Conservation (phyloP, 2,797 vertebrate genomes). For the Rhabdophis nuchalis region DNA sequence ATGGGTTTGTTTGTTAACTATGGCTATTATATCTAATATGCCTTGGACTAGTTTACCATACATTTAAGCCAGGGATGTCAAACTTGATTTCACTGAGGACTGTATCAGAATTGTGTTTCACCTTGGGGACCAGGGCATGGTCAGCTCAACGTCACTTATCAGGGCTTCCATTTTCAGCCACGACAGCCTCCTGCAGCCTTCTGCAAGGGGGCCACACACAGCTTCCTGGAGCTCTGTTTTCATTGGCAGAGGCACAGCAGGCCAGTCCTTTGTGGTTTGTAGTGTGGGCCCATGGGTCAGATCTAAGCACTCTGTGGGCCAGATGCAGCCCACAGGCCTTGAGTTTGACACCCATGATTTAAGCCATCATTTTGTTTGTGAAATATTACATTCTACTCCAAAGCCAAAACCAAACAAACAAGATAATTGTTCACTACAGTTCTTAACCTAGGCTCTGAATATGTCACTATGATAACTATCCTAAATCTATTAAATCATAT, state of each 20-base stretch:
- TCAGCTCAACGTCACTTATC: too few relatives aligned
- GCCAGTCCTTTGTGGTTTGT: too few relatives aligned
- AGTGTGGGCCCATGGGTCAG: too few relatives aligned
- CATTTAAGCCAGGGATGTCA: neutral
- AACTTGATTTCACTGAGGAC: too few relatives aligned
- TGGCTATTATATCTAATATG: neutral
- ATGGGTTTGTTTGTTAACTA: neutral
- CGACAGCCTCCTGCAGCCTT: too few relatives aligned
- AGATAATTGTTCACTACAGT: neutral
- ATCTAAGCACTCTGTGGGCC: too few relatives aligned
- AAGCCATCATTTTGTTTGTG: neutral
- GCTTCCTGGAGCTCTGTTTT: too few relatives aligned
- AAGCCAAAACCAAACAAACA: neutral
- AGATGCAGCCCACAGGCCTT: rapidly evolving
- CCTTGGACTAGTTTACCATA: neutral
- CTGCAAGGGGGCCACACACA: too few relatives aligned
- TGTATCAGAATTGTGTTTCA: too few relatives aligned
- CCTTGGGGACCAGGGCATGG: too few relatives aligned
- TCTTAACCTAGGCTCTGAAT: neutral
- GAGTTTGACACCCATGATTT: neutral
- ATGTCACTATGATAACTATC: neutral
- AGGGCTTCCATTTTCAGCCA: too few relatives aligned
- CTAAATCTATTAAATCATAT: neutral
- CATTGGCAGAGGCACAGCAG: too few relatives aligned
- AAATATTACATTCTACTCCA: neutral